phyloP scores from a whole-genome alignment of 2,888 invertebrate genomes.

The Microdon myrmicae region DNA sequence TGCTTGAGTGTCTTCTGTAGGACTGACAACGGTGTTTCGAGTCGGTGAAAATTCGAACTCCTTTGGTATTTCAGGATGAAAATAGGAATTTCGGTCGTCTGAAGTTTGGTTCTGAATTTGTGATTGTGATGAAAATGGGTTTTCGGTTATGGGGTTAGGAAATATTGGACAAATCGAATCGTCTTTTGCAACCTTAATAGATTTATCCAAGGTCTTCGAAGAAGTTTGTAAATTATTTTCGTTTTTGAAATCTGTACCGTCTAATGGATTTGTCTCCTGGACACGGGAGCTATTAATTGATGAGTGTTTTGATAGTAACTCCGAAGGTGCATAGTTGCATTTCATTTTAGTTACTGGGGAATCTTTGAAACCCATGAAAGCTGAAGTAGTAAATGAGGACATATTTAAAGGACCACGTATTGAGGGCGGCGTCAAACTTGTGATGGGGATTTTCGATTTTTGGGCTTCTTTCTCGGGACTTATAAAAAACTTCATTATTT shows the following conservation, averaged over 20 bases:
- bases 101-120: no score
- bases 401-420: slow-evolving; percentile 6
- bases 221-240: no score
- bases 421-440: slow-evolving; percentile 9
- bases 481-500: slow-evolving; percentile 53
- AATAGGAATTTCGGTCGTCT: no score
- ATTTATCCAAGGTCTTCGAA: not conserved
- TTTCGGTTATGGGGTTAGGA: no score
- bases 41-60: no score
- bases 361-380: slow-evolving; percentile 39
- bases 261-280: not conserved
- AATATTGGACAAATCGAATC: not conserved
- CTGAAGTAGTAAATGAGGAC: slow-evolving; percentile 27
- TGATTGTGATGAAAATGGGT: no score
- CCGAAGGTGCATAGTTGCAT: slow-evolving; percentile 19
- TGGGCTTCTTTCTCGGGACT: slow-evolving; percentile 11
- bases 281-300: not conserved
- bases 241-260: no score
- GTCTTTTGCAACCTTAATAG: not conserved
- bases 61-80: no score
- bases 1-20: no score
- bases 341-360: slow-evolving; percentile 25
- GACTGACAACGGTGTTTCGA: no score
- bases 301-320: not conserved
- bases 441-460: not conserved